phyloP scores from a whole-genome alignment of 2,888 invertebrate genomes.

The Polymixis lichenea region DNA sequence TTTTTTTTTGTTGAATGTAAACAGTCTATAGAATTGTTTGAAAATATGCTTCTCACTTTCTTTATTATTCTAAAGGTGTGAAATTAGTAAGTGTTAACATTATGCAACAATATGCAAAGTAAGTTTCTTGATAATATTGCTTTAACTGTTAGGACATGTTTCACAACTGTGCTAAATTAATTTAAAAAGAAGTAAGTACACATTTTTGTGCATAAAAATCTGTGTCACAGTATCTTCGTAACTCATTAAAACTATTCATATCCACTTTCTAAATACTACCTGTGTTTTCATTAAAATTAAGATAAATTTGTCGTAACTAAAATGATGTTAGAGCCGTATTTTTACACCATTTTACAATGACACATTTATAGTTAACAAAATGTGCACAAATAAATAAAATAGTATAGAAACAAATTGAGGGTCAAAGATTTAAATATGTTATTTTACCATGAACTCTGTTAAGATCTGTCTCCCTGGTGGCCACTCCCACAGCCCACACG shows the following conservation, averaged over 20 bases:
- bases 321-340: no score
- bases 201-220: background rate
- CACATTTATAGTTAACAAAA: no score
- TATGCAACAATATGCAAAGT: conserved; percentile 31
- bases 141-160: conserved; percentile 17
- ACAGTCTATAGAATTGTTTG: conserved; percentile 24
- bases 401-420: background rate
- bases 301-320: no score
- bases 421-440: background rate
- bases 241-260: background rate
- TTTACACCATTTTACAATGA: no score
- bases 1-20: conserved; percentile 16
- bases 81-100: conserved; percentile 50
- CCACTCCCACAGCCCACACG: conserved; percentile 98
- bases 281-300: background rate
- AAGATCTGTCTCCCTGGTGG: conserved; percentile 96
- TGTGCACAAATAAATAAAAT: no score
- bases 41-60: conserved; percentile 49
- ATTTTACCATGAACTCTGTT: conserved; percentile 93
- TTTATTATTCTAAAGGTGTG: conserved; percentile 48
- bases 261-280: background rate
- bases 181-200: background rate
- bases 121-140: conserved; percentile 37
- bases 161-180: conserved; percentile 13
- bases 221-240: background rate